Conservation (phyloP, 2,113 vertebrate species). For the Tylochromis polylepis region DNA sequence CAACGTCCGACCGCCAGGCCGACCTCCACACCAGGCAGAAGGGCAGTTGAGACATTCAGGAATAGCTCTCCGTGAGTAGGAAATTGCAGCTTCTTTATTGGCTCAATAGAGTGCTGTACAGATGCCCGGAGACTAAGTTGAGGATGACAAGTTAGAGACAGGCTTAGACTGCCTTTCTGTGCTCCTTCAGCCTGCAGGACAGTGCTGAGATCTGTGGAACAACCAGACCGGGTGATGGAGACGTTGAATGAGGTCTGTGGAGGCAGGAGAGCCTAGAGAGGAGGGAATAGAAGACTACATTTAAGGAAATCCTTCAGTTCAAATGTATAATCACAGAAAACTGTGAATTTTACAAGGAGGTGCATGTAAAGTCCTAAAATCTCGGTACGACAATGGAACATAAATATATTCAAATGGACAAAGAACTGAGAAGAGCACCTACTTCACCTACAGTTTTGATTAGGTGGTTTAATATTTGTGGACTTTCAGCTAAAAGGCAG, state of each 20-base stretch:
- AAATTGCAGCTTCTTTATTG: slow-evolving; percentile 61
- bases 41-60: slow-evolving; percentile 26
- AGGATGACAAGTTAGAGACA: slow-evolving; percentile 29
- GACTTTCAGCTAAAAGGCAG: not conserved
- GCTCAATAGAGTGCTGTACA: slow-evolving; percentile 62
- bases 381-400: not conserved
- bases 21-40: slow-evolving; percentile 35
- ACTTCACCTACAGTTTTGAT: not conserved
- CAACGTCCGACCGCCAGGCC: slow-evolving; percentile 70
- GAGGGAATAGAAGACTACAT: not conserved
- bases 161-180: slow-evolving; percentile 36
- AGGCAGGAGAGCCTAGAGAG: slow-evolving; percentile 54
- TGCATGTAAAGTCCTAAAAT: not conserved
- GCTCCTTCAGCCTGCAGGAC: slow-evolving; percentile 30
- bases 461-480: not conserved
- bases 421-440: not conserved
- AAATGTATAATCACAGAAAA: not conserved
- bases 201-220: slow-evolving; percentile 37
- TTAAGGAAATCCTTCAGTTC: not conserved
- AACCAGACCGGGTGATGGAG: slow-evolving; percentile 56
- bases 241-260: slow-evolving; percentile 65
- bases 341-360: not conserved
- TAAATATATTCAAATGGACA: not conserved
- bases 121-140: slow-evolving; percentile 45
- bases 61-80: slow-evolving; percentile 56